Percentiles rank a stretch among this genome's conserved stretches.
Evolutionary conservation across 2,888 invertebrate genomes (phyloP).

Genomic region (Phanerotoma sp.): DNA sequence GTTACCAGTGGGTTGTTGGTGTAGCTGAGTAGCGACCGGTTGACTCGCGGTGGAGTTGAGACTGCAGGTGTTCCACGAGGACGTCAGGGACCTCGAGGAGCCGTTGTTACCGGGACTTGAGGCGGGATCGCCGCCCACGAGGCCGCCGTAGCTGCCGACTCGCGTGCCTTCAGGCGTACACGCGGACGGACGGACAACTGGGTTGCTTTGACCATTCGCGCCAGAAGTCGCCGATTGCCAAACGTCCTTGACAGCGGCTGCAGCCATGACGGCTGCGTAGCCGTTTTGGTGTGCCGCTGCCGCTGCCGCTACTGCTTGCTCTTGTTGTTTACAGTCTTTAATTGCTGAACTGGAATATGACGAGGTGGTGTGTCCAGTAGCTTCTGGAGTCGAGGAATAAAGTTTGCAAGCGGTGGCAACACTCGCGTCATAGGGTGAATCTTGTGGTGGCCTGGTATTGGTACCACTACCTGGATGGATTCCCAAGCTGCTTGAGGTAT

Average conservation of each 20-base stretch:
- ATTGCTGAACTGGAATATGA: conserved; percentile 62
- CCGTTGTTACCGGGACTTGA: conserved; percentile 71
- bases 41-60: conserved; percentile 79
- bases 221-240: conserved; percentile 72
- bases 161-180: conserved; percentile 84
- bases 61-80: conserved; percentile 88
- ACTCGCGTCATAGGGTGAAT: conserved; percentile 88
- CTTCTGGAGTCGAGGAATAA: conserved; percentile 68
- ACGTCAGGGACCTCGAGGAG: conserved; percentile 65
- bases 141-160: conserved; percentile 75
- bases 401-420: conserved; percentile 85
- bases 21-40: conserved; percentile 77
- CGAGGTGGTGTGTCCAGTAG: conserved; percentile 63
- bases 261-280: conserved; percentile 71
- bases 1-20: conserved; percentile 82
- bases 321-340: conserved; percentile 76
- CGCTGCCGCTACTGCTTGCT: conserved; percentile 59
- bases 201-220: conserved; percentile 66
- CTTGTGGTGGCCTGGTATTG: conserved; percentile 79
- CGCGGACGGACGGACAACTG: conserved; percentile 75
- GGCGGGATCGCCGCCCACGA: conserved; percentile 73
- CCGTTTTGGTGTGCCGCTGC: conserved; percentile 62
- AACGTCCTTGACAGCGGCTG: conserved; percentile 65
- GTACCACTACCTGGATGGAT: conserved; percentile 68
- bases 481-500: conserved; percentile 60